Percentiles rank a stretch among this genome's conserved stretches.
Conservation (phyloP, 2,797 vertebrate species). For the Sebastolobus alascanus region DNA sequence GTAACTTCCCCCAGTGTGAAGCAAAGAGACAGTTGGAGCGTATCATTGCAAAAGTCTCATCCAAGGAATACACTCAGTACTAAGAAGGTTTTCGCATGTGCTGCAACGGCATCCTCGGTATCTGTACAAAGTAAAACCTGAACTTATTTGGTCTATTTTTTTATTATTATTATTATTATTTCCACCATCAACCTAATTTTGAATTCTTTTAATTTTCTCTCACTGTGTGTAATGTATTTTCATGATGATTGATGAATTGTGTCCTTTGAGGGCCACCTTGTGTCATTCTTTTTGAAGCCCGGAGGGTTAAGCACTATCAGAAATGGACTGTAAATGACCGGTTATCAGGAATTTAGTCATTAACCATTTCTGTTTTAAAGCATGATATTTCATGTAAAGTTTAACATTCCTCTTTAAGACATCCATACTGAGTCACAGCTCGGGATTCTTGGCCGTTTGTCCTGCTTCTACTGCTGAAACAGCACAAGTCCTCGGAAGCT, state of each 20-base stretch:
- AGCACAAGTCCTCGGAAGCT: slow-evolving; percentile 16
- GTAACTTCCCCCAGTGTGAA: slow-evolving; percentile 98
- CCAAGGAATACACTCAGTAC: slow-evolving; percentile 97
- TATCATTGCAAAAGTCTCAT: slow-evolving; percentile 95
- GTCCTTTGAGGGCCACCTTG: background rate
- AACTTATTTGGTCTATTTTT: slow-evolving; percentile 62
- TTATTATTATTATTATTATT: slow-evolving; percentile 70
- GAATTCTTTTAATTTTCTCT: slow-evolving; percentile 46
- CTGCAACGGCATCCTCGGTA: slow-evolving; percentile 36
- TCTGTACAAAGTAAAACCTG: slow-evolving; percentile 70
- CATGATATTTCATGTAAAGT: slow-evolving; percentile 91
- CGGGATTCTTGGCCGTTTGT: slow-evolving; percentile 47
- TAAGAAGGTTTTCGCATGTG: slow-evolving; percentile 78
- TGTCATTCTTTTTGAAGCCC: slow-evolving; percentile 37
- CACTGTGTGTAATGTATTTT: slow-evolving; percentile 52
- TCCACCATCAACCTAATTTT: slow-evolving; percentile 40
- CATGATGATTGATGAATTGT: slow-evolving; percentile 21
- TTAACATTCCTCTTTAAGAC: slow-evolving; percentile 94
- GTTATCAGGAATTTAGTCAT: slow-evolving; percentile 73
- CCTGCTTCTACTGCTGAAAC: slow-evolving; percentile 37
- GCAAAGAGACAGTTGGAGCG: slow-evolving; percentile 98
- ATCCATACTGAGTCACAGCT: slow-evolving; percentile 89
- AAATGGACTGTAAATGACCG: slow-evolving; percentile 50
- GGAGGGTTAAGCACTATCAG: slow-evolving; percentile 9
- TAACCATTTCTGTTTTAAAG: slow-evolving; percentile 85